Percentiles rank a stretch among this genome's conserved stretches.
Evolutionary conservation across 2,113 vertebrate genomes (phyloP).

Genomic region (Petrocephalus zakoni): DNA sequence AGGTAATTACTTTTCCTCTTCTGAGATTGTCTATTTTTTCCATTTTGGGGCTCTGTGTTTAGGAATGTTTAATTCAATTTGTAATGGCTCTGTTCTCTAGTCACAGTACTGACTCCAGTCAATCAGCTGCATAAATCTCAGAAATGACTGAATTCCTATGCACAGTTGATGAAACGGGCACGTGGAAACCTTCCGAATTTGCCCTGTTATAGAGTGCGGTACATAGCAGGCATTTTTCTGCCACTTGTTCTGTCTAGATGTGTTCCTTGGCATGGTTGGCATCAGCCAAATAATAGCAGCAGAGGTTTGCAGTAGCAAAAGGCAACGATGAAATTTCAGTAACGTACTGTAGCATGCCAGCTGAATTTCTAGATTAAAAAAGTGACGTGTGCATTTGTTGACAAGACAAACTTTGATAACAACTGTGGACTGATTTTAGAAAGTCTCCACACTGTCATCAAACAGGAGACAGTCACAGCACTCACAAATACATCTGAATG

Average conservation of each 20-base stretch:
- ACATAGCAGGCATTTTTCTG: background rate
- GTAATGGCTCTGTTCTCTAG: background rate
- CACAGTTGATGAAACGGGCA: background rate
- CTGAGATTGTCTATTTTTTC: background rate
- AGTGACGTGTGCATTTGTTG: background rate
- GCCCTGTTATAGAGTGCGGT: background rate
- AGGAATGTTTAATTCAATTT: background rate
- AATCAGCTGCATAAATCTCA: background rate
- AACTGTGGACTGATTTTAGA: background rate
- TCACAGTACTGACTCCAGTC: background rate
- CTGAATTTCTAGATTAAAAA: background rate
- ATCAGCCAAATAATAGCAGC: background rate
- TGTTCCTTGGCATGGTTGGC: background rate
- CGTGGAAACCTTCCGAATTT: background rate
- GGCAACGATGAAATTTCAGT: background rate
- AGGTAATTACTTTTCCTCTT: background rate
- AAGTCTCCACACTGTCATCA: background rate
- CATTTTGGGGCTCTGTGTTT: background rate
- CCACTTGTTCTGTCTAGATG: background rate
- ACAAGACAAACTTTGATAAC: background rate
- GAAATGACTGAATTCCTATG: background rate
- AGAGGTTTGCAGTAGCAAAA: background rate
- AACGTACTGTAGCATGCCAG: background rate
- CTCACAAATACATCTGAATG: too few species aligned
- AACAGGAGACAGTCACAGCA: too few species aligned